Evolutionary conservation across 2,797 vertebrate species (phyloP).

Genomic region (Pyrrhura leucotis): DNA sequence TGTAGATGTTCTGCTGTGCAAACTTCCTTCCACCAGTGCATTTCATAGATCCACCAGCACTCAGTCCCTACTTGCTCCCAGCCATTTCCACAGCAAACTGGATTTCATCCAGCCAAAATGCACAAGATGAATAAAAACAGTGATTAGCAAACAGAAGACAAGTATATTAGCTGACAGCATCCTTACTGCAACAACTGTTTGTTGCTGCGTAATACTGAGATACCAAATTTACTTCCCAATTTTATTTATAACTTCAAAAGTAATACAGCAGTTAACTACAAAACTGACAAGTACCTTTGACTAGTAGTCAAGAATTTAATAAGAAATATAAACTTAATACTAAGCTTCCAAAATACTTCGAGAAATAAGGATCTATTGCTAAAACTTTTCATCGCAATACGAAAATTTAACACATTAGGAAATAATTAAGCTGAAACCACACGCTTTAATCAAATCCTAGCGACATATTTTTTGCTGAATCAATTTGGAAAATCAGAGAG

Average conservation of each 20-base stretch:
- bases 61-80: not conserved
- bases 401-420: not conserved
- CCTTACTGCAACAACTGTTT: not conserved
- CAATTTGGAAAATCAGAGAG: conserved; percentile 22
- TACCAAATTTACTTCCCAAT: not conserved
- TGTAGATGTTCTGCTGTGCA: not conserved
- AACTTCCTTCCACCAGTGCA: not conserved
- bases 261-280: not conserved
- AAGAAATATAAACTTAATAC: not conserved
- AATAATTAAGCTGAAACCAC: not conserved
- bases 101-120: not conserved
- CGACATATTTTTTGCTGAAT: conserved; percentile 31
- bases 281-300: not conserved
- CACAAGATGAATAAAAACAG: not conserved
- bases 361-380: not conserved
- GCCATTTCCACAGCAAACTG: not conserved
- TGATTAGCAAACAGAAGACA: not conserved
- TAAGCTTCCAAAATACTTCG: not conserved
- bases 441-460: conserved; percentile 14
- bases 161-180: not conserved
- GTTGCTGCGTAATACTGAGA: not conserved
- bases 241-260: not conserved
- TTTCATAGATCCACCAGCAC: not conserved
- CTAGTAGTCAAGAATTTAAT: not conserved
- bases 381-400: not conserved